Percentiles rank a stretch among this genome's conserved stretches.
These are phyloP conservation scores for Deladenus siricidicola DNA, from an alignment of 2,888 invertebrate species.

Conservation along the genomic window DNA sequence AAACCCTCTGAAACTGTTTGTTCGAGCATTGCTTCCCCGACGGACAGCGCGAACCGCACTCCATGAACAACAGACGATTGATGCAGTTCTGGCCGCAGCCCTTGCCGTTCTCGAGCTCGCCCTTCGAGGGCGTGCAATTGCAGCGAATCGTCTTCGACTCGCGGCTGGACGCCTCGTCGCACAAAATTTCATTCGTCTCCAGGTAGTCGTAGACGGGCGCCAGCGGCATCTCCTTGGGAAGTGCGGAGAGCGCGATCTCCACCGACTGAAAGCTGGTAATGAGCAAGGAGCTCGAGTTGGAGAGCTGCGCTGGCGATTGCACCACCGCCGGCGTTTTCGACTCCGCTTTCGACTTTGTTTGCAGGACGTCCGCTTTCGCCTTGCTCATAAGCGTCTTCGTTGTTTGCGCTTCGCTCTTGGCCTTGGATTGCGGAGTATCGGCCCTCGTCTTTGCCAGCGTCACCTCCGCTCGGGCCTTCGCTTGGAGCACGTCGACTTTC, in stretches of 20 bases:
- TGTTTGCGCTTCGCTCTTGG: too few relatives aligned
- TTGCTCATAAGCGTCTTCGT: too few relatives aligned
- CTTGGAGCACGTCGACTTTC: too few relatives aligned
- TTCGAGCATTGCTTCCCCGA: constrained; percentile 81
- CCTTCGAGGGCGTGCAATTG: not conserved
- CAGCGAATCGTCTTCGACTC: not conserved
- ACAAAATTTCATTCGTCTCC: not conserved
- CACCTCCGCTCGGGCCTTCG: too few relatives aligned
- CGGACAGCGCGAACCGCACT: constrained; percentile 75
- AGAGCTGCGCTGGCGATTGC: too few relatives aligned
- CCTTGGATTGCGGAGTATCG: too few relatives aligned
- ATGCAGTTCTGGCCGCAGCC: constrained; percentile 31
- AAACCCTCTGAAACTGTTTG: constrained; percentile 75
- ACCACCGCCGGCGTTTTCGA: too few relatives aligned
- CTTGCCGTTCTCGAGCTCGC: constrained; percentile 3
- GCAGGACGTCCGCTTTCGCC: too few relatives aligned
- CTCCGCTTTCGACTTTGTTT: too few relatives aligned
- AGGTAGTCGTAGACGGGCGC: not conserved
- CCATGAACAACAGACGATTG: constrained; percentile 36
- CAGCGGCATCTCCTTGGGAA: not conserved
- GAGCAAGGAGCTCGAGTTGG: too few relatives aligned
- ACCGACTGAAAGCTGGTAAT: not conserved
- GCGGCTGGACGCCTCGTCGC: not conserved
- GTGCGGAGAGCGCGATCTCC: not conserved
- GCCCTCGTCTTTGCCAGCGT: too few relatives aligned